phyloP scores from a whole-genome alignment of 2,888 invertebrate genomes.

The Pristionchus maxplancki region DNA sequence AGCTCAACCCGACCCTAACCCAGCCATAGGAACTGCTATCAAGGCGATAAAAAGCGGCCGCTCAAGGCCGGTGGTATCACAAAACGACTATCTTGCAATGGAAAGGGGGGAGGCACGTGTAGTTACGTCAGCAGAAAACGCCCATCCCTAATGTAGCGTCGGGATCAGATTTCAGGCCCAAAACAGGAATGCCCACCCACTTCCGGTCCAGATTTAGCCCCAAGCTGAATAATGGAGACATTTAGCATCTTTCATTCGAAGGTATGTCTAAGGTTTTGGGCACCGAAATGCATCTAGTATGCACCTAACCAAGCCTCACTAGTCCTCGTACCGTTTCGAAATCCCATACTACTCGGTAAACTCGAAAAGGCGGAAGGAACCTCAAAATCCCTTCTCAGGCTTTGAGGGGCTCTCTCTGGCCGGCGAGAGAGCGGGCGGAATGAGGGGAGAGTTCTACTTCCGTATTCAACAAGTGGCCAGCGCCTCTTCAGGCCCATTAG shows the following conservation, averaged over 20 bases:
- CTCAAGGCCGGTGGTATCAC: not conserved
- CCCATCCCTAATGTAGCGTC: no score
- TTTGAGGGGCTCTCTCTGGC: not conserved
- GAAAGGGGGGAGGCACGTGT: no score
- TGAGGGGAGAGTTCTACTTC: not conserved
- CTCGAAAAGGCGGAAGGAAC: not conserved
- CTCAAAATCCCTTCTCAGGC: not conserved
- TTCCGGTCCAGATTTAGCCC: no score
- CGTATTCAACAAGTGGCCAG: conserved; percentile 17
- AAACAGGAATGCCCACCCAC: no score
- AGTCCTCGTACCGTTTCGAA: not conserved
- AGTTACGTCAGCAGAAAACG: no score
- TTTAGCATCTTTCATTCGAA: no score
- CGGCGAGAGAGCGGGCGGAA: not conserved
- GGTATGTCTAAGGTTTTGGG: no score
- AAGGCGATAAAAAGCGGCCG: not conserved
- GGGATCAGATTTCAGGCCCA: no score
- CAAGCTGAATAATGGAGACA: no score
- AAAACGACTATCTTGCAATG: not conserved
- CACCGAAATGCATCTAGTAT: no score
- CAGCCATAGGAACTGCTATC: not conserved
- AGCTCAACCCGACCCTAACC: not conserved
- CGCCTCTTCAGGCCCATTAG: conserved; percentile 18
- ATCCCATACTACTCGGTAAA: not conserved
- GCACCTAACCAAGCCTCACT: no score